Evolutionary conservation across 2,888 invertebrate species (phyloP), one percentile per base, ranked within the genome.

Genomic region (Tetragnatha montana): DNA sequence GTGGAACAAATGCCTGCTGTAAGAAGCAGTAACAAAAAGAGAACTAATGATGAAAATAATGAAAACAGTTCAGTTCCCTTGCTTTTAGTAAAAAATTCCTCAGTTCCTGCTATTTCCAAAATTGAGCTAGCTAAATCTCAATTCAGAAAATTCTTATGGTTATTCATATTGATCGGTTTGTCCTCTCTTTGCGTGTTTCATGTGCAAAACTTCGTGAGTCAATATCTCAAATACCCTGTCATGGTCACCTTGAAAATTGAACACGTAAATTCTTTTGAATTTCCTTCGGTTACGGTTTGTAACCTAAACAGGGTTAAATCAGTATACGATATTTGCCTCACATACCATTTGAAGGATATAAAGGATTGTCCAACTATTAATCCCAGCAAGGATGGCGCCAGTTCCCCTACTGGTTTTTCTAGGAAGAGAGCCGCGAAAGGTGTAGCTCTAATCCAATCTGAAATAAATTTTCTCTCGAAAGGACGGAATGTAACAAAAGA

Each of bases 211-310:
- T 90, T 90, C 50, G 47, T 87, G 47, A 12, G 8, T 0, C 21
- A 83, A 10, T 90, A 90, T 14, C 87, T 87, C 21, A 35, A 80
- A 6, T 90, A 90, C 35, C 90, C 90, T 8, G 73, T 90, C 8
- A 49, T 87, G 10, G 49, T 90, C 7, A 74, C 75, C 75, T 51
- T 84, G 6, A 75, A 83, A 17, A 60, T 84, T 0, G 76, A 88
- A 22, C 19, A 35, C 0, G 68, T 76, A 10, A 17, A 17, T n/a
- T 19, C 17, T 12, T 51, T 68, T 0, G 74, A 76, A 35, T 90
- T 90, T 81, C 87, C 90, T 3, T 74, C 90, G 14, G 84, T 90
- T 14, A 90, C 90, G 2, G 50, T 90, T 1, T 90, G 90, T 14
- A 90, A 84, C 60, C 17, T 88, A 6, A 90, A 90, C 68, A 47